These are phyloP conservation scores for Holothuria leucospilota DNA, from an alignment of 53 echinoderm and acorn worm genomes.

Conservation along the genomic window DNA sequence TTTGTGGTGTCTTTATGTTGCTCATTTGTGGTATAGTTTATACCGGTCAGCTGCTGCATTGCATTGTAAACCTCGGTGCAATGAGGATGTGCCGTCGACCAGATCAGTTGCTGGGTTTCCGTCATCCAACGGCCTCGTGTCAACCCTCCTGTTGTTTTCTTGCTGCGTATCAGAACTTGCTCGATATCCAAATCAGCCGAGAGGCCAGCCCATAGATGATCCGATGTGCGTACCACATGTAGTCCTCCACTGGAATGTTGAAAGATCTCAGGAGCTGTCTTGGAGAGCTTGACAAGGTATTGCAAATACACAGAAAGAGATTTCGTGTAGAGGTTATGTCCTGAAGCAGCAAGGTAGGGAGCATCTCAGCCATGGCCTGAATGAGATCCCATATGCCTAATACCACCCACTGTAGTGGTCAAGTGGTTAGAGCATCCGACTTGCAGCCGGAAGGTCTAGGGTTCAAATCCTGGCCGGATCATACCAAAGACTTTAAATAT, in stretches of 20 bases:
- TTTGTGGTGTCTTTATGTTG: slow-evolving; percentile 1
- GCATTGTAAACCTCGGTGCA: not conserved
- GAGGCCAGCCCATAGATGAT: slow-evolving; percentile 62
- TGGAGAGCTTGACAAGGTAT: slow-evolving; percentile 8
- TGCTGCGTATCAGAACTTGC: slow-evolving; percentile 57
- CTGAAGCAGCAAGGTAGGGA: slow-evolving; percentile 19
- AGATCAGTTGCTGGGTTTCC: not conserved
- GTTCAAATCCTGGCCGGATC: no score
- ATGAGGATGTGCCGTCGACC: not conserved
- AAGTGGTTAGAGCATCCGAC: no score
- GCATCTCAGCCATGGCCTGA: slow-evolving; percentile 3
- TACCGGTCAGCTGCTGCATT: not conserved
- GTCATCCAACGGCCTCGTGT: no score
- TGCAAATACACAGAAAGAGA: slow-evolving; percentile 24
- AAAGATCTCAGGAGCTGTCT: slow-evolving; percentile 49
- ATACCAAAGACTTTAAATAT: no score
- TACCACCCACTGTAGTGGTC: no score
- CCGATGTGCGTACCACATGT: slow-evolving; percentile 61
- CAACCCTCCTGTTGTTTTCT: not conserved
- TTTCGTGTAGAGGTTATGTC: slow-evolving; percentile 27
- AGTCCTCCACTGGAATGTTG: slow-evolving; percentile 43
- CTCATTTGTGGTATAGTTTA: not conserved
- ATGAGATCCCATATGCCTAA: not conserved
- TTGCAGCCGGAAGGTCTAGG: no score
- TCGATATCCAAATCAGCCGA: slow-evolving; percentile 67